Evolutionary conservation across 1,140 invertebrate species (phyloP), one percentile per base, ranked within the genome.

Genomic region (Samia ricini): DNA sequence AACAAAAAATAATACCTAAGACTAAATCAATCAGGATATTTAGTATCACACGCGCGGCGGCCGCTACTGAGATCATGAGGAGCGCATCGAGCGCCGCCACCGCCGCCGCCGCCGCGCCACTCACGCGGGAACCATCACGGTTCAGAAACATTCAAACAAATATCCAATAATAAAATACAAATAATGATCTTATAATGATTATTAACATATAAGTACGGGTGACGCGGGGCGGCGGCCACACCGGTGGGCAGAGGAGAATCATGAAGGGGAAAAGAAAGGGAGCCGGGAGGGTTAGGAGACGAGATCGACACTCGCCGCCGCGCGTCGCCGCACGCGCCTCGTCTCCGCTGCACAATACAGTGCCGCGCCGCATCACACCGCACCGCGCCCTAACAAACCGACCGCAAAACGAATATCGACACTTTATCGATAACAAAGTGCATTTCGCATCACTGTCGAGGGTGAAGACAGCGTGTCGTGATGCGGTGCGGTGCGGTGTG

Each of bases 1-100:
- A 88, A 88, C 83, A 88, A 84, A 86, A 79, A 84, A 81, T 79
- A 83, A 88, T 85, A 85, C 75, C 77, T 85, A 89, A 87, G 79
- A 79, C 83, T 87, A 87, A 74, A 77, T 80, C 83, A 74, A 76
- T 79, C 78, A 77, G 72, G 79, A 75, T 71, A 82, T 24, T 78
- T 72, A 73, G 67, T 79, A 83, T 85, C 83, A 87, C 82, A 76
- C 79, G 76, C 86, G 85, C 82, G 82, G 79, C 82, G 79, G 74
- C 79, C n/a, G n/a, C n/a, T 76, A 63, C 79, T 86, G 86, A 89
- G 86, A 89, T 89, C 86, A 85, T 56, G 71, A 60, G 68, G 80
- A 72, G 72, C 77, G 77, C 77, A 81, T 80, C 77, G 74, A 71
- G 69, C 77, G 76, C 77, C 80, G 76, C 79, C 81, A 71, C 80